Evolutionary conservation across 1,140 invertebrate species (phyloP).

Genomic region (Nymphalis io): DNA sequence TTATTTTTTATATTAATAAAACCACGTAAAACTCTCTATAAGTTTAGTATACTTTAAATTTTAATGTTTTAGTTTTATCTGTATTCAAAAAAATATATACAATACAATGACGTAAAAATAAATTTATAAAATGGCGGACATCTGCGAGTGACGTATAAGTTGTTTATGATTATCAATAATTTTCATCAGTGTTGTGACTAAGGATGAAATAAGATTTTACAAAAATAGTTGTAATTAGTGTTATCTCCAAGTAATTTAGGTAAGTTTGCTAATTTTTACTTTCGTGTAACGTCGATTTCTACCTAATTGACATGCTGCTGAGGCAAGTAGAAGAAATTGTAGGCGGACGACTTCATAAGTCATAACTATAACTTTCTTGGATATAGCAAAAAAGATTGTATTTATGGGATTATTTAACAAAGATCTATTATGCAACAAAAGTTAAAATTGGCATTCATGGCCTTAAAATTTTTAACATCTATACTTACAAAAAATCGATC

Average conservation of each 20-base stretch:
- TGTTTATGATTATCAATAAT: conserved; percentile 66
- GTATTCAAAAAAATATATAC: not conserved
- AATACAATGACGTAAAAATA: conserved; percentile 42
- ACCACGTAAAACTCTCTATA: too few relatives aligned
- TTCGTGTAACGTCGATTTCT: conserved; percentile 2
- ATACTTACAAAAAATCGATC: too few relatives aligned
- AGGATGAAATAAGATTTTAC: conserved; percentile 59
- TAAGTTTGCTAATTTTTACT: conserved; percentile 40
- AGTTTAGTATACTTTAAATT: too few relatives aligned
- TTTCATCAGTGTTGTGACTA: conserved; percentile 54
- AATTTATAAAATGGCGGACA: conserved; percentile 76
- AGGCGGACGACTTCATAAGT: conserved; percentile 53
- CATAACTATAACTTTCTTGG: conserved; percentile 14
- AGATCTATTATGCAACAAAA: too few relatives aligned
- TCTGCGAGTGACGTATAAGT: conserved; percentile 73
- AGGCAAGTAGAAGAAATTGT: conserved; percentile 54
- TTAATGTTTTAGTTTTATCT: not conserved
- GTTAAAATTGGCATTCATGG: too few relatives aligned
- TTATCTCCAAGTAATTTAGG: conserved; percentile 43
- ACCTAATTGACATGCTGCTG: conserved; percentile 29
- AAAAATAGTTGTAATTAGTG: conserved; percentile 38
- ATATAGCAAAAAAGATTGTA: not conserved
- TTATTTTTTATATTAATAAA: too few relatives aligned
- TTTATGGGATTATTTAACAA: not conserved
- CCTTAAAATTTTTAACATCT: too few relatives aligned